Evolutionary conservation across 2,888 invertebrate species (phyloP), one percentile per base, ranked within the genome.

Genomic region (Nomada fucata): DNA sequence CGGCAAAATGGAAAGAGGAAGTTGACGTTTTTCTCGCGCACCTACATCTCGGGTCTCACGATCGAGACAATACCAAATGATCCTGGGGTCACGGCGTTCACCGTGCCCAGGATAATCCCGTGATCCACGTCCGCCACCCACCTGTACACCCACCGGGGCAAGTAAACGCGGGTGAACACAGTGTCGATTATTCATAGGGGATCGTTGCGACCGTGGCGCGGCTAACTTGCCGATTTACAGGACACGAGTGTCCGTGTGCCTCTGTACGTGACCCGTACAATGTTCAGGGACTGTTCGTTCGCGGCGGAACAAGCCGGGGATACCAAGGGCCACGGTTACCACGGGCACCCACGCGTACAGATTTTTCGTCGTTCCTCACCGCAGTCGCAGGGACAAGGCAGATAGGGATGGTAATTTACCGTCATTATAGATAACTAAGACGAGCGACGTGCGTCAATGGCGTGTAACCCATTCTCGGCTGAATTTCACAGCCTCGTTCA

Each of bases 321-420:
- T 10, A 59, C 47, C 7, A 53, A 9, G 47, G 65, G 72, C 60
- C 26, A 61, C 53, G 64, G 55, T 79, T 75, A 67, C 68, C 74
- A 67, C 68, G 71, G 73, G 65, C 73, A 72, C 82, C 85, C 74
- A 80, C 82, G 67, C 77, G 60, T 55, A 1, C 63, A 29, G 61
- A 29, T 83, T 60, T 76, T 55, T 64, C 74, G 74, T 73, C 61
- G 82, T 77, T 75, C 60, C 83, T 68, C 68, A 42, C 20, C 63
- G 59, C 57, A 70, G 59, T 69, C 83, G 63, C 69, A 18, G 61
- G 67, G 83, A 84, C 84, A 70, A 2, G 71, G 71, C 81, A 59
- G 85, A 87, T 84, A 85, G 86, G 78, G 77, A 84, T 86, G 82
- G 87, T 87, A 89, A 90, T 90, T 88, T 85, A 84, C 82, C 85